Base-by-base conservation (phyloP, 1,140 invertebrate species). In the Amphibalanus amphitrite region DNA sequence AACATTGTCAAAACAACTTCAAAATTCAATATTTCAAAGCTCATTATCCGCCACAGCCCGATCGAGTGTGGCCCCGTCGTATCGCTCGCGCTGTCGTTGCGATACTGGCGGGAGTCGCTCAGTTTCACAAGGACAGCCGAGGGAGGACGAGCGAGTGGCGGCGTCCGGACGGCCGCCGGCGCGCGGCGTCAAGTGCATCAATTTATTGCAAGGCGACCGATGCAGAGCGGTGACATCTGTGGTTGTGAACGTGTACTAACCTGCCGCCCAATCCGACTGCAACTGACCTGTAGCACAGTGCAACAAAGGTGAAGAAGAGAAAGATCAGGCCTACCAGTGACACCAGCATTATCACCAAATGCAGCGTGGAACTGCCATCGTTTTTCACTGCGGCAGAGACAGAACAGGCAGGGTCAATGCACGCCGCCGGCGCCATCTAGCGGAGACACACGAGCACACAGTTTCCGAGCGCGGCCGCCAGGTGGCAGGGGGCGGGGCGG, bases 301-400 rank as follows among this genome's bases (percentile, higher is more conserved):
- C 93, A 87, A 95, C 91, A 85, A 95, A 88, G 84, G 93, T 91
- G 89, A 97, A 95, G 86, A 95, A 88, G 85, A 97, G 88, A 88
- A 97, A 95, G 85, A 97, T 92, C 85, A 92, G 92, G 85, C 93
- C 93, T 86, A 97, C 93, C 86, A 95, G 92, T 83, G 92, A 94
- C 86, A 95, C 95, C 85, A 97, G 89, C 84, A 93, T 92, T 86
- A 90, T 91, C 83, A 97, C 93, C 86, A 97, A 88, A 87, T 92
- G 91, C 84, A 93, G 89, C 84, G 91, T 76, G n/a, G 65, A 67
- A 26, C 28, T 67, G 28, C 65, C 65, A 28, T 28, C 65, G 28
- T 26, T 28, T 67, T 67, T 67, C n/a, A 67, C 65, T 67, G 65
- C 65, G 28, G 28, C 10, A 67, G 65, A 67, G 20, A 67, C 26